These are phyloP conservation scores for Mantis religiosa DNA, from an alignment of 2,888 invertebrate genomes.

Conservation along the genomic window DNA sequence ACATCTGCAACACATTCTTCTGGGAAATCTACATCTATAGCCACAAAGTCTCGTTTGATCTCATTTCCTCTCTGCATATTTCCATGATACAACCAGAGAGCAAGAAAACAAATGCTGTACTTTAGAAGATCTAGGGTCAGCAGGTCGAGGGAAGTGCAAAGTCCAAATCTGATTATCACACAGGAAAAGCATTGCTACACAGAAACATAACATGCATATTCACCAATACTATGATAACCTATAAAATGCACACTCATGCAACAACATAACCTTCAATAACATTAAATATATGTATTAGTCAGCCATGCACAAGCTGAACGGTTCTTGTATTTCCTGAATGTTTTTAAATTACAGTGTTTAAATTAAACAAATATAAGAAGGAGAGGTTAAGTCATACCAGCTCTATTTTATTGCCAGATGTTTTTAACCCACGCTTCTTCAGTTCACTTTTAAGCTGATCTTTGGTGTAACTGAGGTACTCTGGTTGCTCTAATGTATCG, in stretches of 20 bases:
- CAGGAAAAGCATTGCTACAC: neutral
- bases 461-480: constrained; percentile 50
- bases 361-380: neutral
- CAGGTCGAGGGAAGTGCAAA: neutral
- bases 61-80: neutral
- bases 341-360: neutral
- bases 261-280: neutral
- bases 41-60: constrained; percentile 4
- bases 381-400: constrained; percentile 50
- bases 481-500: constrained; percentile 27
- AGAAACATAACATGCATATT: neutral
- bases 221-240: too few species aligned
- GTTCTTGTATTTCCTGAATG: neutral
- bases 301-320: neutral
- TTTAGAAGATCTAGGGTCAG: neutral
- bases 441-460: constrained; percentile 65
- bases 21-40: constrained; percentile 10
- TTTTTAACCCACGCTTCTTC: constrained; percentile 64
- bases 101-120: neutral
- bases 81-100: neutral
- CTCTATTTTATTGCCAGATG: constrained; percentile 65
- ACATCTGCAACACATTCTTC: neutral
- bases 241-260: too few species aligned
- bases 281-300: neutral
- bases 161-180: neutral